phyloP scores from a whole-genome alignment of 2,797 vertebrate species.

The Megaceryle alcyon region DNA sequence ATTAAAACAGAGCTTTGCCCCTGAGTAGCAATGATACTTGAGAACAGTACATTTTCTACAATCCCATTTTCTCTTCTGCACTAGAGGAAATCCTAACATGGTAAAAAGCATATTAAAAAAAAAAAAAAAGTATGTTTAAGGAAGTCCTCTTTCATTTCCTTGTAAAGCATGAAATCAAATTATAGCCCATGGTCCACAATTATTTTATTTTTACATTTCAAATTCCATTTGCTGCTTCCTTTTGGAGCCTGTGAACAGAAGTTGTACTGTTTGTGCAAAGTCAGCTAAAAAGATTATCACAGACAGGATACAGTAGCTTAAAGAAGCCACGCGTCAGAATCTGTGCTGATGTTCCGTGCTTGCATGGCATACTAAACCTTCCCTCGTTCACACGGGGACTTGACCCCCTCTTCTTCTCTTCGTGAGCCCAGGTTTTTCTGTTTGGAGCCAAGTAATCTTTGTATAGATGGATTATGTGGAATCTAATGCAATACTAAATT shows the following conservation, averaged over 20 bases:
- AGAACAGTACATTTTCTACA: slow-evolving; percentile 78
- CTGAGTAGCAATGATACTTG: slow-evolving; percentile 81
- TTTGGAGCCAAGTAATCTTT: not conserved
- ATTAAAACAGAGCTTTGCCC: slow-evolving; percentile 81
- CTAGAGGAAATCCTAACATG: slow-evolving; percentile 83
- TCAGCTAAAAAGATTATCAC: slow-evolving; percentile 73
- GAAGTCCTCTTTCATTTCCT: slow-evolving; percentile 82
- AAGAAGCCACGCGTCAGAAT: slow-evolving; percentile 15
- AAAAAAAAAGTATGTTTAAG: slow-evolving; percentile 69
- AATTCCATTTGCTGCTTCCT: slow-evolving; percentile 78
- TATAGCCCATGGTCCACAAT: slow-evolving; percentile 74
- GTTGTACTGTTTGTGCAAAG: slow-evolving; percentile 63
- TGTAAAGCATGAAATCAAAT: slow-evolving; percentile 84
- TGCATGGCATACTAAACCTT: not conserved
- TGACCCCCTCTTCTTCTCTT: not conserved
- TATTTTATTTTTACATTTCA: slow-evolving; percentile 81
- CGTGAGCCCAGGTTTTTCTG: not conserved
- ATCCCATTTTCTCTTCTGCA: slow-evolving; percentile 80
- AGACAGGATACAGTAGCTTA: slow-evolving; percentile 53
- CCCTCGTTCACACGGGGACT: not conserved
- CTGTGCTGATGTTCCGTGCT: not conserved
- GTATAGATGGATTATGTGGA: not conserved
- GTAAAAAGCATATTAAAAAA: slow-evolving; percentile 63
- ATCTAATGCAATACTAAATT: not conserved
- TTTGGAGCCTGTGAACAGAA: slow-evolving; percentile 69